Percentiles rank a stretch among this genome's conserved stretches.
phyloP scores from a whole-genome alignment of 2,888 invertebrate species.

The Peribatodes rhomboidaria region DNA sequence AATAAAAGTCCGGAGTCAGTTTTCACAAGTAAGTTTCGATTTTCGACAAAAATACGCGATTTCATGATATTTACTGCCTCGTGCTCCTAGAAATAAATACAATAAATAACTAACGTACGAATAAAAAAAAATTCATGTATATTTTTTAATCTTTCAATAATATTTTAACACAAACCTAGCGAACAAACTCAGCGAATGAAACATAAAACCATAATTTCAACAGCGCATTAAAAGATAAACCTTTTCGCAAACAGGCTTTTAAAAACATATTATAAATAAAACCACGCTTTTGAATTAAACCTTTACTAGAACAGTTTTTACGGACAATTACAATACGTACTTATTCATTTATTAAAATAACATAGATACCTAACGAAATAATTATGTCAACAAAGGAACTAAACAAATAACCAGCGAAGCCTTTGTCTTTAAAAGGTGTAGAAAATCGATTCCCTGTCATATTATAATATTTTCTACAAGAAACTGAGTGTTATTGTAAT shows the following conservation, averaged over 20 bases:
- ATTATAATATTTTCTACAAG: constrained; percentile 78
- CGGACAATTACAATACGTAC: not conserved
- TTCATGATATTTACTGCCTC: too few species aligned
- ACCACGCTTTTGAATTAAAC: constrained; percentile 26
- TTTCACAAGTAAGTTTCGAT: too few species aligned
- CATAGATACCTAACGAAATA: constrained; percentile 48
- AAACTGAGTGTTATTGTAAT: constrained; percentile 57
- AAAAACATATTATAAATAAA: constrained; percentile 18
- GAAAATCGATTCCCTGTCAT: constrained; percentile 73
- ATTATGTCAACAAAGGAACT: constrained; percentile 59
- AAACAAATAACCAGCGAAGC: constrained; percentile 62
- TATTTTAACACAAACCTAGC: not conserved
- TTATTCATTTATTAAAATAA: constrained; percentile 29
- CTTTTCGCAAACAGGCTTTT: constrained; percentile 5
- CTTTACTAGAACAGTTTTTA: not conserved
- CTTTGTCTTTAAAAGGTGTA: constrained; percentile 59
- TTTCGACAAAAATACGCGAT: too few species aligned
- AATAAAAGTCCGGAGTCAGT: too few species aligned
- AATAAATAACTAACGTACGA: too few species aligned
- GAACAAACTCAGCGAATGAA: constrained; percentile 1
- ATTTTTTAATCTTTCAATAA: too few species aligned
- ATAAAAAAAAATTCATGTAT: too few species aligned
- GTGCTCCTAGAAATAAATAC: too few species aligned
- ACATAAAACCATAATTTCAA: constrained; percentile 4
- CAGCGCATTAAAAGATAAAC: not conserved